Evolutionary conservation across 2,888 invertebrate species (phyloP), one percentile per base, ranked within the genome.

Genomic region (Amorpha juglandis): DNA sequence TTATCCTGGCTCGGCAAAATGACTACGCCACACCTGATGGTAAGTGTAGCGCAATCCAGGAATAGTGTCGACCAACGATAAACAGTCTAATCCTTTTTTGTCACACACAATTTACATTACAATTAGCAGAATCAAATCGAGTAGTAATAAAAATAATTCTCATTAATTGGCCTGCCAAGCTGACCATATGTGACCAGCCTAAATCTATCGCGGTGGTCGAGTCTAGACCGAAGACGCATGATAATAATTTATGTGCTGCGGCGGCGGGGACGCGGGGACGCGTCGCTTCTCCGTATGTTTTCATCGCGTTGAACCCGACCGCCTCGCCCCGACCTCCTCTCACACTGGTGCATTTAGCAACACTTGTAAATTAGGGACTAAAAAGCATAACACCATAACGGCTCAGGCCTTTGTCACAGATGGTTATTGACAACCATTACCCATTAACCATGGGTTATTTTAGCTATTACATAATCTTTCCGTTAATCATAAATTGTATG

Each of bases 171-270:
- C 0, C 38, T 45, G 0, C 14, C 7, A 47, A 16, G 9, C 7
- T 8, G n/a, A 38, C 19, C 9, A 58, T 65, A 55, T 58, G 55
- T 11, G 14, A n/a, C 64, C 16, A 35, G 48, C 48, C 48, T 65
- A 53, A 38, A 50, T 67, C 64, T 63, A 55, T 51, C 50, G 64
- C 63, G 67, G 67, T 67, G 67, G 71, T 71, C 69, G 67, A 69
- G 63, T 67, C 65, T 64, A 67, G 67, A 67, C 67, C 38, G 55
- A 66, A 68, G 65, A 58, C 66, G 68, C 73, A 67, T 68, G 70
- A 62, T 67, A 68, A 67, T 74, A 82, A 81, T 80, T 81, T 78
- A 83, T 81, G 71, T 66, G 70, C 69, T 67, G 71, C 68, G 70
- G 58, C 73, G n/a, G n/a, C n/a, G n/a, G n/a, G n/a, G n/a, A n/a